These are phyloP conservation scores for Ispidina lecontei DNA, from an alignment of 2,797 vertebrate genomes.

Conservation along the genomic window DNA sequence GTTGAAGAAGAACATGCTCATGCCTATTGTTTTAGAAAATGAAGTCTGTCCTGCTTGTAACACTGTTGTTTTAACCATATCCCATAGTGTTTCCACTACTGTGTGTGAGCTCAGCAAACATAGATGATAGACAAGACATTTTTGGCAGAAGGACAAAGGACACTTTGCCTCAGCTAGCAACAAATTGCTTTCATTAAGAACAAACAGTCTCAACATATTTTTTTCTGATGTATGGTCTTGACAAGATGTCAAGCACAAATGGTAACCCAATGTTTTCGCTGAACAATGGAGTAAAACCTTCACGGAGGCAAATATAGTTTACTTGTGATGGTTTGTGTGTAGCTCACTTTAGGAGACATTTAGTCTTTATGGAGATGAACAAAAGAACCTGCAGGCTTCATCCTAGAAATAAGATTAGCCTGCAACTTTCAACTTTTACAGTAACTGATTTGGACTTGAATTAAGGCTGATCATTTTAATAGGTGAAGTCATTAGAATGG, in stretches of 20 bases:
- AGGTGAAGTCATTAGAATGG: neutral
- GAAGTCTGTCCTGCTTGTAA: constrained; percentile 36
- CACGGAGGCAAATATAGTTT: neutral
- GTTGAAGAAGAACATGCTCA: neutral
- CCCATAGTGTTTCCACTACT: constrained; percentile 51
- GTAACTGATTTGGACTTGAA: neutral
- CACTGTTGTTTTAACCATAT: constrained; percentile 50
- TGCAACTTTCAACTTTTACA: neutral
- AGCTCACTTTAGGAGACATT: neutral
- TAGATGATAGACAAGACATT: neutral
- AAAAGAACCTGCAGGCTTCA: neutral
- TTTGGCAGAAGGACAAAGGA: constrained; percentile 73
- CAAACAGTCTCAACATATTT: constrained; percentile 70
- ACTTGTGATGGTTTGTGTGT: neutral
- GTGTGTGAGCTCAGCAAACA: constrained; percentile 36
- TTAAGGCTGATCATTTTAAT: neutral
- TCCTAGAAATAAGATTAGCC: neutral
- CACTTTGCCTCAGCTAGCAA: constrained; percentile 62
- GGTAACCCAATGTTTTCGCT: neutral
- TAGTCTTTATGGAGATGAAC: neutral
- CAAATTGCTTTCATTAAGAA: constrained; percentile 77
- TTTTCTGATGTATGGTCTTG: constrained; percentile 33
- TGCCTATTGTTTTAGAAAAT: constrained; percentile 52
- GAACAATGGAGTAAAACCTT: constrained; percentile 22
- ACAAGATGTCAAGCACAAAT: constrained; percentile 31